phyloP scores from a whole-genome alignment of 2,797 vertebrate genomes.

The Alectoris magna region DNA sequence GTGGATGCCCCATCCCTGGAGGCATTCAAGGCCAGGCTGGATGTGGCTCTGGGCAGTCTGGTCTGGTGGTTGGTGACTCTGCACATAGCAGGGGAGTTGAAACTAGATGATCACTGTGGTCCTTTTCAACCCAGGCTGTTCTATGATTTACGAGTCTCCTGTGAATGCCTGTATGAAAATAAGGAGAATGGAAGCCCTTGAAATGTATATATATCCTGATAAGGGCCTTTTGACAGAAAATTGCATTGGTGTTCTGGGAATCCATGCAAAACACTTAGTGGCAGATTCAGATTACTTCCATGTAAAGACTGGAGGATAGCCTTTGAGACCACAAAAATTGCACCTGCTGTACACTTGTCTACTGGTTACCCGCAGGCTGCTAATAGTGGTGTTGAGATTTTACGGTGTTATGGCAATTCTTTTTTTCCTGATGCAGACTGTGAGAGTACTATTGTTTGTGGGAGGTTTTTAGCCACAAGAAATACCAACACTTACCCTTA shows the following conservation, averaged over 20 bases:
- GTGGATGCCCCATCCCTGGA: no score
- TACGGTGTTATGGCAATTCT: neutral
- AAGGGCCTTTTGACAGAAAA: neutral
- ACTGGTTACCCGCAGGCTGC: neutral
- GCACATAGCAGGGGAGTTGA: no score
- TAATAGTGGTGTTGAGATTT: neutral
- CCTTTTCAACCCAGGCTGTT: no score
- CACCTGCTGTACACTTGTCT: accelerated
- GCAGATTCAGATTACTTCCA: neutral
- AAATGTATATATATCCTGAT: neutral
- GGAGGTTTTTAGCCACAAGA: neutral
- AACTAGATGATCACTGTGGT: no score
- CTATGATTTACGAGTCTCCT: neutral
- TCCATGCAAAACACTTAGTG: neutral
- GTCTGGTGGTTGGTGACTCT: no score
- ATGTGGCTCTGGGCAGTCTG: no score
- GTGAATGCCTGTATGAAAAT: neutral
- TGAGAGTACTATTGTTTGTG: neutral
- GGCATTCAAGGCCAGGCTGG: no score
- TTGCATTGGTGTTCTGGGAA: neutral
- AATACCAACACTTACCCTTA: neutral
- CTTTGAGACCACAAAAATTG: neutral
- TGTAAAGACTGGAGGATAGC: neutral
- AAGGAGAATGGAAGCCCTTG: neutral
- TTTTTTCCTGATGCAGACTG: neutral